Evolutionary conservation across 2,113 vertebrate species (phyloP).

Genomic region (Nansenia antarctica): DNA sequence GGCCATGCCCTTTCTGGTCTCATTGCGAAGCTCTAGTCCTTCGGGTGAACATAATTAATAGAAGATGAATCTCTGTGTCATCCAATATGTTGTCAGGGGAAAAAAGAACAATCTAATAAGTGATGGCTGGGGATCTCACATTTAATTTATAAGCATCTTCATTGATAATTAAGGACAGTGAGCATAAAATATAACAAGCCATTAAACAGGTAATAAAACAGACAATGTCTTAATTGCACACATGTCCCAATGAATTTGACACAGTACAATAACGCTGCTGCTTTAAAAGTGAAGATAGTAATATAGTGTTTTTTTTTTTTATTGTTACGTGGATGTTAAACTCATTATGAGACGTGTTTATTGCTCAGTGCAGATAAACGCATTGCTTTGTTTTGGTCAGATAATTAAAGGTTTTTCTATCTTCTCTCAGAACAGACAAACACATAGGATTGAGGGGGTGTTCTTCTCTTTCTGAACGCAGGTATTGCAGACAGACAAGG

Average conservation of each 20-base stretch:
- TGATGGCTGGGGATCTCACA: conserved; percentile 6
- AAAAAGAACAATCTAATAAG: conserved; percentile 5
- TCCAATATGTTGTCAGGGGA: not conserved
- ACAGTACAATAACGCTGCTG: not conserved
- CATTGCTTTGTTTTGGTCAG: conserved; percentile 6
- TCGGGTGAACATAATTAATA: not conserved
- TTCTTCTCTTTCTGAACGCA: conserved; percentile 6
- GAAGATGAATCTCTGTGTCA: not conserved
- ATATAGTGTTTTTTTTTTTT: conserved; percentile 15
- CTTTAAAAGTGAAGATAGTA: not conserved
- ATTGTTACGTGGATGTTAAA: conserved; percentile 34
- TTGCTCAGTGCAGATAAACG: not conserved
- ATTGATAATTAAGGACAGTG: conserved; percentile 31
- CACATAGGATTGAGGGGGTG: not conserved
- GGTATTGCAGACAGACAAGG: not conserved
- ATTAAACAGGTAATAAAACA: conserved; percentile 29
- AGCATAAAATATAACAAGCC: conserved; percentile 30
- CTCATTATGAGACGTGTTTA: conserved; percentile 35
- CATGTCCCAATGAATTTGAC: conserved; percentile 39
- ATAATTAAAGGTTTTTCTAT: not conserved
- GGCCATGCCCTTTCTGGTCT: not conserved
- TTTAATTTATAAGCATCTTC: conserved; percentile 28
- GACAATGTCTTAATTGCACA: conserved; percentile 24
- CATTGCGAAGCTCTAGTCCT: not conserved
- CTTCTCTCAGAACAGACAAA: not conserved